phyloP scores from a whole-genome alignment of 2,797 vertebrate genomes.

The Betta splendens region DNA sequence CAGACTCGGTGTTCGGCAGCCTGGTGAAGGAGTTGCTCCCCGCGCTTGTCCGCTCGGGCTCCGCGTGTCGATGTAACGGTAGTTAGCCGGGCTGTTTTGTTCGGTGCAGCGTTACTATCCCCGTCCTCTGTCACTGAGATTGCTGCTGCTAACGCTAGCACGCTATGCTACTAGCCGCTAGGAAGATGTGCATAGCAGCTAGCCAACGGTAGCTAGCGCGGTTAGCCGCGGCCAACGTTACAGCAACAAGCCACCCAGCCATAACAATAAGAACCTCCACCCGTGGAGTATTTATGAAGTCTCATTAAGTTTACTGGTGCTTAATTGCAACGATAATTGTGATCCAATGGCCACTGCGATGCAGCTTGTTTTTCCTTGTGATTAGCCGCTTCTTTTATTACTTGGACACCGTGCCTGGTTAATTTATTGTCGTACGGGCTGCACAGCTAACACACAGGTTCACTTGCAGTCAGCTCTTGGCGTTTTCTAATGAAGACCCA shows the following conservation, averaged over 20 bases:
- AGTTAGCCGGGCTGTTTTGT: conserved; percentile 55
- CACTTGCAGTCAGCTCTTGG: no score
- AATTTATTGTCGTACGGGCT: background rate
- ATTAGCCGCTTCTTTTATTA: conserved; percentile 4
- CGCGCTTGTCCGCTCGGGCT: background rate
- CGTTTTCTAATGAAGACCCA: background rate
- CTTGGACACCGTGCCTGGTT: background rate
- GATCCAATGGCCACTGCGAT: background rate
- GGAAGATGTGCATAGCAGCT: conserved; percentile 28
- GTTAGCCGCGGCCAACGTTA: conserved; percentile 54
- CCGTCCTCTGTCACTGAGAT: conserved; percentile 72
- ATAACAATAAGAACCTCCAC: conserved; percentile 23
- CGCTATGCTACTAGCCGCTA: conserved; percentile 30
- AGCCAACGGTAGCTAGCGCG: conserved; percentile 59
- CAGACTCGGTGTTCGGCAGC: background rate
- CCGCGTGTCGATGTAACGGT: conserved; percentile 12
- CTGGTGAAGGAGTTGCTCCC: accelerated
- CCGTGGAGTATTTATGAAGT: background rate
- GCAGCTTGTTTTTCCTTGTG: background rate
- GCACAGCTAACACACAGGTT: background rate
- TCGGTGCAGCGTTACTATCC: conserved; percentile 46
- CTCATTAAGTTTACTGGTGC: background rate
- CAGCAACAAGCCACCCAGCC: conserved; percentile 31
- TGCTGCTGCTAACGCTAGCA: conserved; percentile 64
- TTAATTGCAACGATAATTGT: background rate